phyloP scores from a whole-genome alignment of 2,113 vertebrate species.

The Dicentrarchus labrax region DNA sequence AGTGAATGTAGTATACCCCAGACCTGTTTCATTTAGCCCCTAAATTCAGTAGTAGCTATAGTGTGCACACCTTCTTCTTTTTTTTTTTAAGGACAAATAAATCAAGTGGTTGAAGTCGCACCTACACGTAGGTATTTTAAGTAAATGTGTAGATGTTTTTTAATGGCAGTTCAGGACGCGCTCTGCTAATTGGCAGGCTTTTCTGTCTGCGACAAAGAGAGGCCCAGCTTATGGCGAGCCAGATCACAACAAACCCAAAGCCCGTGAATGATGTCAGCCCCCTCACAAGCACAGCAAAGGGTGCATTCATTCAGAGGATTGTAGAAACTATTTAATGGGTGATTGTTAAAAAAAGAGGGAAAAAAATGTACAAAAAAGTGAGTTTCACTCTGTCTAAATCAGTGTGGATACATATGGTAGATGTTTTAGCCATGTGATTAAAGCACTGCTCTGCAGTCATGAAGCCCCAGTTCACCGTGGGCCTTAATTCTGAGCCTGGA shows the following conservation, averaged over 20 bases:
- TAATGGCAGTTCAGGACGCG: conserved; percentile 62
- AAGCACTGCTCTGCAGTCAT: conserved; percentile 28
- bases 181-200: conserved; percentile 76
- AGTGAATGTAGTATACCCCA: conserved; percentile 60
- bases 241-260: conserved; percentile 78
- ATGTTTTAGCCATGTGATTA: conserved; percentile 52
- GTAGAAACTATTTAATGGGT: conserved; percentile 63
- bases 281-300: conserved; percentile 62
- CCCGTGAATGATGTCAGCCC: conserved; percentile 73
- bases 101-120: conserved; percentile 45
- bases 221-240: conserved; percentile 72
- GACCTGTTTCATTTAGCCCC: conserved; percentile 35
- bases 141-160: conserved; percentile 54
- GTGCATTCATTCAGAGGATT: conserved; percentile 64
- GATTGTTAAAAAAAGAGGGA: conserved; percentile 45
- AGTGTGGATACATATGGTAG: conserved; percentile 50
- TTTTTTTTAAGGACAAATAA: conserved; percentile 3
- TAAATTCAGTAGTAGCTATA: conserved; percentile 28
- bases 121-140: conserved; percentile 80
- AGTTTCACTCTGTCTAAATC: conserved; percentile 37
- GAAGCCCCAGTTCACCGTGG: conserved; percentile 40
- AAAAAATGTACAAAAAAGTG: conserved; percentile 37
- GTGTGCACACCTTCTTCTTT: conserved; percentile 8
- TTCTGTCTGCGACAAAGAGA: conserved; percentile 71
- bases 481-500: conserved; percentile 53